phyloP scores from a whole-genome alignment of 1,140 invertebrate genomes.

The Penaeus chinensis region DNA sequence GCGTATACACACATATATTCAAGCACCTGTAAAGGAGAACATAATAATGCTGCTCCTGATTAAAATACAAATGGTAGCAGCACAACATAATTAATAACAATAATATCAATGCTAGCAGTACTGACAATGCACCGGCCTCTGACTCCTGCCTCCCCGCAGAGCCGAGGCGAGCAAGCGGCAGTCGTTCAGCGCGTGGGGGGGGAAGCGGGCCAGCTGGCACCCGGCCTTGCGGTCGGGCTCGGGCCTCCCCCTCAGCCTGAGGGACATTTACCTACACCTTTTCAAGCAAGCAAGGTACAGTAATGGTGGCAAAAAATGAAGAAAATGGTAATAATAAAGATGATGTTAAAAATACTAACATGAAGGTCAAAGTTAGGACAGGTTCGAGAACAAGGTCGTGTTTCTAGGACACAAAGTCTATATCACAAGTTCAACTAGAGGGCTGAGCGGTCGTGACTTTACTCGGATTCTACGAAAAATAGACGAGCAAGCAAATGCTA shows the following conservation, averaged over 20 bases:
- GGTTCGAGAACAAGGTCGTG: too few species aligned
- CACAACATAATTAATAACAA: too few species aligned
- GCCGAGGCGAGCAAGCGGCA: neutral
- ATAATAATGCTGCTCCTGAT: too few species aligned
- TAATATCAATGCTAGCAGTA: too few species aligned
- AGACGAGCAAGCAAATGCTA: too few species aligned
- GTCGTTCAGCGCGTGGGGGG: constrained; percentile 1
- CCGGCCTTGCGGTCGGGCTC: neutral
- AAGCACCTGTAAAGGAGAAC: neutral
- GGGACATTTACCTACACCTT: constrained; percentile 7
- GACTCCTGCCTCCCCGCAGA: neutral
- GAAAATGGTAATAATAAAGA: neutral
- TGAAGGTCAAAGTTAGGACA: neutral
- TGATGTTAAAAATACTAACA: neutral
- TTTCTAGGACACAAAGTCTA: too few species aligned
- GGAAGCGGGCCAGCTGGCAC: neutral
- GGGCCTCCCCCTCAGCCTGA: neutral
- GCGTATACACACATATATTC: neutral
- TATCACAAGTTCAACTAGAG: too few species aligned
- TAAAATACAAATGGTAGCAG: too few species aligned
- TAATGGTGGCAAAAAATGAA: neutral
- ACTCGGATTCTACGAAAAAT: too few species aligned
- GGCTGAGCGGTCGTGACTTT: too few species aligned
- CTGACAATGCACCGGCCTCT: neutral
- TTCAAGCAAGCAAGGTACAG: constrained; percentile 11